Base-by-base conservation (phyloP, 2,113 vertebrate species). In the Bothrops jararaca region DNA sequence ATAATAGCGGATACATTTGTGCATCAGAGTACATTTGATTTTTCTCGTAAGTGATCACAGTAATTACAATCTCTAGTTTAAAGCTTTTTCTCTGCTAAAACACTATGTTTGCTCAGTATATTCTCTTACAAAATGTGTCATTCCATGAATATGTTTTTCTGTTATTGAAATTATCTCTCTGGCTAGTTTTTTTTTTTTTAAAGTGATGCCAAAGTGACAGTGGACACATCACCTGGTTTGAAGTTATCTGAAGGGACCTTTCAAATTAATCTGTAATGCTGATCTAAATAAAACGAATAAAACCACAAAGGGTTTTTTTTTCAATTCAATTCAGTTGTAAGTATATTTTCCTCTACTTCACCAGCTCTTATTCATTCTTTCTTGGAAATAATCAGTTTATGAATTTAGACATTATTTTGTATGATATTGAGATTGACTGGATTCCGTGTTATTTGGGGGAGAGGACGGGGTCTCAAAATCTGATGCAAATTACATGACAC, bases 201-300 rank as follows among this genome's bases (percentile, higher is more conserved):
- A 80, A 80, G 34, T 39, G 3, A 53, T 91, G 34, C 23, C 69
- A 56, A 20, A 85, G 22, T 8, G 48, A 24, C 34, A 91, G n/a
- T 91, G 69, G 34, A 39, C 45, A 69, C 22, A 69, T n/a, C 60
- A 69, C 15, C 45, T 90, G 9, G 58, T n/a, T 85, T 85, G 69
- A 91, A 85, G 34, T 29, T 91, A 39, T 45, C 15, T n/a, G 18
- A 57, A 89, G 29, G n/a, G 8, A 50, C 11, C 89, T 13, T 88
- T 89, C 13, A 74, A 85, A 88, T 45, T 11, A 85, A 89, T 92
- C 42, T 0, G 0, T 24, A 90, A 3, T 88, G 91, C 7, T 48
- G 13, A 93, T 94, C 89, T 18, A 93, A 26, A 90, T 92, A 52
- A 80, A 20, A 64, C 85, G 69, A 29, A 26, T 89, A 89, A 48